A percentile compares a stretch with the other conserved stretches of the same genome.
Conservation (phyloP, 2,888 invertebrate species). For the Ariolimax columbianus region DNA sequence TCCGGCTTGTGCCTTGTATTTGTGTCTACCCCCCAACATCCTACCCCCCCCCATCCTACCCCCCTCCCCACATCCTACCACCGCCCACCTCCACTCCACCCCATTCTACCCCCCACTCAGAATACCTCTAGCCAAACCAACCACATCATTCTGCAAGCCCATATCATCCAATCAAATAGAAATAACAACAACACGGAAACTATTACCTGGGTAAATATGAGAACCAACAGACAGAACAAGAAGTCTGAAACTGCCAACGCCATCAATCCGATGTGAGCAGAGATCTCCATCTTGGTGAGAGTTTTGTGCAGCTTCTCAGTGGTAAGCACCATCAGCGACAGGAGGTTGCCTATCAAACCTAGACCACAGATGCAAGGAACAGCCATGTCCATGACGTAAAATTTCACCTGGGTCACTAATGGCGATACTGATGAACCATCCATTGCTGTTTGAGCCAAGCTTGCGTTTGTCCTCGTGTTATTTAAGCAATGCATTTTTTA, state of each 20-base stretch:
- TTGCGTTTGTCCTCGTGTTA: neutral
- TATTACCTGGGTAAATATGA: slow-evolving; percentile 65
- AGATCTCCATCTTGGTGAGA: slow-evolving; percentile 75
- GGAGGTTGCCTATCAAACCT: slow-evolving; percentile 73
- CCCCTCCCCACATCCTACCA: too few species aligned
- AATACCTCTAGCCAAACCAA: too few species aligned
- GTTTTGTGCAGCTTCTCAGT: slow-evolving; percentile 70
- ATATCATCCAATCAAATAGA: too few species aligned
- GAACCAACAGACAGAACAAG: slow-evolving; percentile 74
- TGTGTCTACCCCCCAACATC: too few species aligned
- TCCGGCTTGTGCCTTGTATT: too few species aligned
- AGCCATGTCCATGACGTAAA: slow-evolving; percentile 23
- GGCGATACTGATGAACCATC: neutral
- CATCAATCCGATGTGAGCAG: slow-evolving; percentile 75
- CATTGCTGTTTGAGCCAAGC: neutral
- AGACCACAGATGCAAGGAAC: slow-evolving; percentile 72
- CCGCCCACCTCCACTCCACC: too few species aligned
- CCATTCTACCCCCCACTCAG: too few species aligned
- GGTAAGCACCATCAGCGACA: slow-evolving; percentile 73
- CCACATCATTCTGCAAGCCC: too few species aligned
- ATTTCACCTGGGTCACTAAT: neutral
- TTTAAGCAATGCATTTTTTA: slow-evolving; percentile 20
- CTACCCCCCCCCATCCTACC: too few species aligned
- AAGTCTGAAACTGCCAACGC: slow-evolving; percentile 76
- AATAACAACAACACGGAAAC: neutral